A percentile compares a stretch with the other conserved stretches of the same genome.
Evolutionary conservation across 2,797 vertebrate genomes (phyloP).

Genomic region (Oreochromis grahami): DNA sequence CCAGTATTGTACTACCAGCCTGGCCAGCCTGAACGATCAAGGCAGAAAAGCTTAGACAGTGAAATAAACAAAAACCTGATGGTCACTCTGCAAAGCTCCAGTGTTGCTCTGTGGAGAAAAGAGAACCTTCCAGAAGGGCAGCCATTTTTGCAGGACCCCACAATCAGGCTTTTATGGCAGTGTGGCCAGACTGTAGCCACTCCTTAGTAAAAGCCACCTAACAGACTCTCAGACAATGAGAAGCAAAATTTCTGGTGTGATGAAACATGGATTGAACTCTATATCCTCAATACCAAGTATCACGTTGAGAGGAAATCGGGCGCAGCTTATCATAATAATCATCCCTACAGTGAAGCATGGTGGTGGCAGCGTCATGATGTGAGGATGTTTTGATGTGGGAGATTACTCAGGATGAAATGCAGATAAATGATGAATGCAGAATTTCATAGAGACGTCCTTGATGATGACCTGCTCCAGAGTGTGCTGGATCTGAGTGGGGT

Average conservation of each 20-base stretch:
- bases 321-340: not conserved
- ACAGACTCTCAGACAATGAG: not conserved
- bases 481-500: not conserved
- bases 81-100: not conserved
- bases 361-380: not conserved
- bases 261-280: not conserved
- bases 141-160: not conserved
- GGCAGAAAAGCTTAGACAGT: not conserved
- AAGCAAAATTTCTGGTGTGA: not conserved
- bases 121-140: not conserved
- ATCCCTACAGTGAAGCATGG: not conserved
- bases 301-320: not conserved
- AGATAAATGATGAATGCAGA: not conserved
- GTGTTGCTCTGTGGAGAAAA: not conserved
- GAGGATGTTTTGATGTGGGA: not conserved
- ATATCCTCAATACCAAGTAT: not conserved
- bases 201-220: not conserved
- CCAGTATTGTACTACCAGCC: not conserved
- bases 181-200: not conserved
- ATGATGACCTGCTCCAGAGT: not conserved
- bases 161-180: not conserved
- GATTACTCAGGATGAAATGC: not conserved
- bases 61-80: not conserved
- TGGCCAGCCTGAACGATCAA: not conserved
- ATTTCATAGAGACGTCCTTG: not conserved